Percentiles rank a stretch among this genome's conserved stretches.
phyloP scores from a whole-genome alignment of 2,797 vertebrate genomes.

The Mycteria americana region DNA sequence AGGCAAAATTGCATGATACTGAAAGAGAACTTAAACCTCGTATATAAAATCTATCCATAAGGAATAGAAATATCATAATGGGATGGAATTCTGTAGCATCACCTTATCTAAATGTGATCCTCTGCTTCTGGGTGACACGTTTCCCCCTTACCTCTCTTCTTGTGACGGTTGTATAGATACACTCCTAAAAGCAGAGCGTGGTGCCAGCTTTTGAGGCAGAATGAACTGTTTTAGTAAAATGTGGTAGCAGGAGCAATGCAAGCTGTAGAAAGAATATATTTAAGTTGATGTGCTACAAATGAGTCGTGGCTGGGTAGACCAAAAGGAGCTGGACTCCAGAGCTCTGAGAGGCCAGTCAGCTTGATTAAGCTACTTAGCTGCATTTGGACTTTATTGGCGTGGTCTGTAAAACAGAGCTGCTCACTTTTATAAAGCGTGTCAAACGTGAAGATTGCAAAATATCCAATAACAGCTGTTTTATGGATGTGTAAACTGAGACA shows the following conservation, averaged over 20 bases:
- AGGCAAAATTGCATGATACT: not conserved
- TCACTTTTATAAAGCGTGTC: not conserved
- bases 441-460: not conserved
- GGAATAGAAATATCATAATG: not conserved
- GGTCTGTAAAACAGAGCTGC: not conserved
- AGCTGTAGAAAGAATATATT: not conserved
- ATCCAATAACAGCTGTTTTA: not conserved
- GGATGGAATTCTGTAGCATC: not conserved
- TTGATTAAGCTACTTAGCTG: not conserved
- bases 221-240: not conserved
- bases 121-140: not conserved
- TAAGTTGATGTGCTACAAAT: not conserved
- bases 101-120: too few species aligned
- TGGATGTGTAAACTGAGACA: not conserved
- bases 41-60: fast-evolving
- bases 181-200: not conserved
- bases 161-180: not conserved
- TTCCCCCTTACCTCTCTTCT: not conserved
- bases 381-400: not conserved
- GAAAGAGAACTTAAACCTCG: not conserved
- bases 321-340: not conserved
- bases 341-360: not conserved
- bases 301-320: not conserved
- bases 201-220: not conserved
- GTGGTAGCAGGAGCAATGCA: not conserved